phyloP scores from a whole-genome alignment of 2,797 vertebrate genomes.

The Podargus strigoides region DNA sequence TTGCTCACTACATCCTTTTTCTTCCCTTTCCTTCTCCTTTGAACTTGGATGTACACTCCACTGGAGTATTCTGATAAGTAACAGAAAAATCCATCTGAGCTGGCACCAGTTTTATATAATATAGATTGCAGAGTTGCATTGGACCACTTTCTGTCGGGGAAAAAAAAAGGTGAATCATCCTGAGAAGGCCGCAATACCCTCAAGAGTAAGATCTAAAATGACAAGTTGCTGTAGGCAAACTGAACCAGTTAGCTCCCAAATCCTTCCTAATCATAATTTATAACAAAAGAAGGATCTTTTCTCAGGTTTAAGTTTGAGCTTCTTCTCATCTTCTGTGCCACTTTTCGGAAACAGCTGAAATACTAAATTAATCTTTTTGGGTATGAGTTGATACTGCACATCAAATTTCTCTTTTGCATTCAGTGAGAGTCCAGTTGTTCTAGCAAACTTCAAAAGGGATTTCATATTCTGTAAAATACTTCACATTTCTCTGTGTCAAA shows the following conservation, averaged over 20 bases:
- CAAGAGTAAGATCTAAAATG: conserved; percentile 10
- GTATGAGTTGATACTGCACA: conserved; percentile 31
- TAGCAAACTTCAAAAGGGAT: conserved; percentile 45
- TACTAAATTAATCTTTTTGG: conserved; percentile 50
- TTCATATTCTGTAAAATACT: conserved; percentile 39
- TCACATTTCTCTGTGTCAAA: conserved; percentile 29
- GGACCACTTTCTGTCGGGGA: not conserved
- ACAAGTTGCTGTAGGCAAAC: conserved; percentile 4
- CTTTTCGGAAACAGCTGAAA: conserved; percentile 41
- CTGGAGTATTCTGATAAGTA: not conserved
- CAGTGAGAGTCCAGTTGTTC: conserved; percentile 12
- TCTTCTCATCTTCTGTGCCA: conserved; percentile 46
- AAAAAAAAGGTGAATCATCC: not conserved
- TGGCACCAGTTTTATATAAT: not conserved
- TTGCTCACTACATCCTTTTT: not conserved
- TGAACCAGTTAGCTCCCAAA: conserved; percentile 34
- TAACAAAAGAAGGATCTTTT: conserved; percentile 38
- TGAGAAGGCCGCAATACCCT: not conserved
- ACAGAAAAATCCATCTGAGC: not conserved
- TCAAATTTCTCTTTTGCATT: conserved; percentile 45
- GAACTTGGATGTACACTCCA: not conserved
- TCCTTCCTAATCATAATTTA: conserved; percentile 37
- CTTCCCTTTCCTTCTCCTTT: not conserved
- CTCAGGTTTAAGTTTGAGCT: conserved; percentile 25
- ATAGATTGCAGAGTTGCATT: not conserved